Evolutionary conservation across 1,140 invertebrate species (phyloP), one percentile per base, ranked within the genome.

Genomic region (Semibalanus balanoides): DNA sequence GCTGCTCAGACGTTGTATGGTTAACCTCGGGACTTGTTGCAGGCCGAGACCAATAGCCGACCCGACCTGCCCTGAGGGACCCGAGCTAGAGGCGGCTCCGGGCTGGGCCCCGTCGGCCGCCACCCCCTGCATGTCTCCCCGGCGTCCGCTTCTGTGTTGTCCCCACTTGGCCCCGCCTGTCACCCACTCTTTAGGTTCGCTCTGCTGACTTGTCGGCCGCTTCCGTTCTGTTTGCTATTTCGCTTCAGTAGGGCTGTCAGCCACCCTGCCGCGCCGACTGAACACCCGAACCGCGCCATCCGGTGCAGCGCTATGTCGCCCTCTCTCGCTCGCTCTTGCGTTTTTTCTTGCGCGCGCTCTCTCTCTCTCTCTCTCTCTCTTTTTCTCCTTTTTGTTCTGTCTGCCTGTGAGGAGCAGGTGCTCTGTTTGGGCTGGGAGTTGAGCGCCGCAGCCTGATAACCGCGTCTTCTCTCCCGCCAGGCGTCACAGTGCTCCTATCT

Each of bases 401-500:
- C 35, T 40, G 35, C 5, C 35, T 40, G 35, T 5, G 5, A 7
- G 35, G 35, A 40, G 14, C 51, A 64, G 51, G 51, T 64, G 51
- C 51, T 64, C 51, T 64, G 51, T 64, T 64, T 64, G 51, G 22
- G 9, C 51, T 64, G 51, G 51, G 51, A 64, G 51, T 19, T 25
- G 11, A 3, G 51, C 51, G 22, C 51, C 51, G 22, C 51, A 64
- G 51, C 14, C 51, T 22, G 51, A 64, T 64, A 25, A 64, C 51
- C 51, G 35, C 35, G 51, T 64, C 51, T 64, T 64, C 51, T 79
- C 79, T 77, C 81, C 75, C 81, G 82, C 76, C 84, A 89, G 88
- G 88, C 81, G 89, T 91, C 78, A 90, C 89, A 79, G 90, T 90
- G 82, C 85, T 90, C 78, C 88, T 91, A 79, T 90, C 89, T 74